Percentiles rank a stretch among this genome's conserved stretches.
Conservation (phyloP, 2,113 vertebrate genomes). For the Gambusia affinis region DNA sequence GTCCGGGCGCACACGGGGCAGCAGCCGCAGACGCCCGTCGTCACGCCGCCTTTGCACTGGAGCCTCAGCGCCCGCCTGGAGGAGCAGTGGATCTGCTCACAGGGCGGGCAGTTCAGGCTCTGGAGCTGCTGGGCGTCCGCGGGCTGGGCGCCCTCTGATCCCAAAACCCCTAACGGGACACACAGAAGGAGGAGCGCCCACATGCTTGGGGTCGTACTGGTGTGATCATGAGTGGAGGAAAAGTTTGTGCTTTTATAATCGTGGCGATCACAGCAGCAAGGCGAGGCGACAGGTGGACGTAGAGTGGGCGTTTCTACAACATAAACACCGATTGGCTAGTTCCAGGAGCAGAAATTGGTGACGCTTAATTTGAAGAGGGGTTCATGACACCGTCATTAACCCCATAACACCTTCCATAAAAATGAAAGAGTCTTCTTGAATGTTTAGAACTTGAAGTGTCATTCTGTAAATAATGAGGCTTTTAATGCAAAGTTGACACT, state of each 20-base stretch:
- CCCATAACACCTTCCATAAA: no score
- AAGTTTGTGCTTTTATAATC: constrained; percentile 54
- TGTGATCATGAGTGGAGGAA: constrained; percentile 13
- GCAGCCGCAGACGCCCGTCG: constrained; percentile 76
- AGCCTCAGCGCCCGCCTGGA: constrained; percentile 63
- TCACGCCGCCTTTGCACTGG: constrained; percentile 71
- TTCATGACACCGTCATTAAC: no score
- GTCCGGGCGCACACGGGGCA: constrained; percentile 72
- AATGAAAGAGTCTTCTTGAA: no score
- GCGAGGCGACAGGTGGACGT: background rate
- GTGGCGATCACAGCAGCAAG: constrained; percentile 4
- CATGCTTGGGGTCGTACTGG: constrained; percentile 17
- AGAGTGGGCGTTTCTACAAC: no score
- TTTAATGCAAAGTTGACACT: no score
- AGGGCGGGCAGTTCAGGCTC: constrained; percentile 75
- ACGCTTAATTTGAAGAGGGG: no score
- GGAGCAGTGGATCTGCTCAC: constrained; percentile 76
- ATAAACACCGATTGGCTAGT: no score
- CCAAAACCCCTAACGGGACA: constrained; percentile 28
- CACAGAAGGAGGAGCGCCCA: constrained; percentile 36
- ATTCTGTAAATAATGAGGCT: no score
- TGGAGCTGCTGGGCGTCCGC: constrained; percentile 51
- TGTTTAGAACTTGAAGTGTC: no score
- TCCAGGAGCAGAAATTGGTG: no score
- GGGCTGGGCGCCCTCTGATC: constrained; percentile 9